Evolutionary conservation across 2,888 invertebrate genomes (phyloP), one percentile per base, ranked within the genome.

Genomic region (Heliconius aoede): DNA sequence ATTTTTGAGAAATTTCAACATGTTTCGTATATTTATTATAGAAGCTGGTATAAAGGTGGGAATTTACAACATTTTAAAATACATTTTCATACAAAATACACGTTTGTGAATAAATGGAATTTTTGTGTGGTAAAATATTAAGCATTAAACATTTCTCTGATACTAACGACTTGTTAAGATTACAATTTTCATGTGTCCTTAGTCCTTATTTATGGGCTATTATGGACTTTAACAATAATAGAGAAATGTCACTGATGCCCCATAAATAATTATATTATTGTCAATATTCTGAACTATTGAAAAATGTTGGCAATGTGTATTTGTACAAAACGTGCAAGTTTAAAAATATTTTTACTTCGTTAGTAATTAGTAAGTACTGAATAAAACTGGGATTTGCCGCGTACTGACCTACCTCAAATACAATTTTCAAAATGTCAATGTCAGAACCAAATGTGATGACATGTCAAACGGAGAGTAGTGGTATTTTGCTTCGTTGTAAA

Each of bases 341-440:
- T 3, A 2, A 30, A 7, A 21, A 13, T 30, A 30, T 18, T 28
- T 18, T 30, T 2, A 62, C 30, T 7, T 18, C 26, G 26, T 58
- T 58, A n/a, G 2, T 60, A 7, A 60, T 26, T 60, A n/a, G 15
- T 60, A 26, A 26, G 15, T 60, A 60, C 60, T 26, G 58, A 26
- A 60, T 26, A 4, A 26, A 60, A 60, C 61, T 62, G 28, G 28
- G 21, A 26, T 64, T n/a, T 13, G 64, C 64, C 32, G 64, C 36
- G 24, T 36, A 65, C 65, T 65, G 65, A 65, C 65, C 65, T 65
- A 65, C 65, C 65, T 65, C 65, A 64, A 64, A 32, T 32, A 11
- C 8, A 32, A 64, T 32, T 21, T 32, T 61, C 61, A 9, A 61
- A 18, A 61, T 61, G n/a, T 64, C 32, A 36, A 64, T 13, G 64